These are phyloP conservation scores for Tyrannus savana DNA, from an alignment of 2,113 vertebrate genomes.

Conservation along the genomic window DNA sequence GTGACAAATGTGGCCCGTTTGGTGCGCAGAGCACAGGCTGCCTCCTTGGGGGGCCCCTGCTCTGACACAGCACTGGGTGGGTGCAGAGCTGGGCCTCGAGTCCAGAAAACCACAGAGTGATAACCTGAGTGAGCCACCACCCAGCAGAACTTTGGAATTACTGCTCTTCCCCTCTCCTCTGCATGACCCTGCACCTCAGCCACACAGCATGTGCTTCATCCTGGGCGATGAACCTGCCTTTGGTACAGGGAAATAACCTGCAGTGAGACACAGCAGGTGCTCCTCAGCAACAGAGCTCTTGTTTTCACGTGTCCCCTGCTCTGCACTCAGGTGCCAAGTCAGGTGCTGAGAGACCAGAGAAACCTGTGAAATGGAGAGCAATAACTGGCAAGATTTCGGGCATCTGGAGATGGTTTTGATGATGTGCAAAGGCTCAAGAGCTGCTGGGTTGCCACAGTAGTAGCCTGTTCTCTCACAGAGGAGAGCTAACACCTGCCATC, in stretches of 20 bases:
- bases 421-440: not conserved
- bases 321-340: slow-evolving; percentile 9
- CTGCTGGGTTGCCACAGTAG: not conserved
- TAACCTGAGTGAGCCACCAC: not conserved
- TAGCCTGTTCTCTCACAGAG: not conserved
- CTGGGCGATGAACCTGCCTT: not conserved
- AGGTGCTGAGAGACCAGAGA: not conserved
- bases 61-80: not conserved
- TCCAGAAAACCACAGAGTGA: not conserved
- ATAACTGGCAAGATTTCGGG: slow-evolving; percentile 18
- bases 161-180: not conserved
- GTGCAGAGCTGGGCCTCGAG: not conserved
- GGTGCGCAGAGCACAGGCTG: not conserved
- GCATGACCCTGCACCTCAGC: not conserved
- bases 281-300: slow-evolving; percentile 9
- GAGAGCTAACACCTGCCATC: not conserved
- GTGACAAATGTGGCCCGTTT: not conserved
- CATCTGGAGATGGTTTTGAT: not conserved
- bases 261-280: not conserved
- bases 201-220: not conserved
- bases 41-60: not conserved
- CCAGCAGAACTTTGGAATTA: not conserved
- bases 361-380: slow-evolving; percentile 31
- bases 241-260: not conserved
- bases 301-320: not conserved